Evolutionary conservation across 2,113 vertebrate genomes (phyloP), one percentile per base, ranked within the genome.

Genomic region (Pelvicachromis taeniatus): DNA sequence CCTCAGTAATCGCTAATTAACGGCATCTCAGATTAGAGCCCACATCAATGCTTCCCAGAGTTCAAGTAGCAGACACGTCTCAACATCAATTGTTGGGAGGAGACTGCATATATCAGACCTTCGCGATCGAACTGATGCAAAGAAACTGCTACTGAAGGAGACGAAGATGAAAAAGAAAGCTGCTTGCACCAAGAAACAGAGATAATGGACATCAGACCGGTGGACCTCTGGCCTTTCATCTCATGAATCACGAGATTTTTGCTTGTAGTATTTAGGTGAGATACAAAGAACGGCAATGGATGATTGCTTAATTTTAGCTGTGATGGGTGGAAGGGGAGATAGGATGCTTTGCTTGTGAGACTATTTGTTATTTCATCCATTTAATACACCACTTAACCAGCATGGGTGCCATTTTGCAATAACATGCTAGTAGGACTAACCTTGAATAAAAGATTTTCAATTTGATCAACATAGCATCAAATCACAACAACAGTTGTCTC

Each of bases 11-110:
- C 38, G 3, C 65, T 70, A 70, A 70, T 70, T 70, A 70, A 70
- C 65, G 26, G 38, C 65, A 70, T 45, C 65, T 70, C 65, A 70
- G 65, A 70, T 70, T 70, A 70, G 65, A 70, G 65, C 38, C 65
- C 38, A 70, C 65, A 45, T 70, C 65, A 70, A 26, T 70, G 65
- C 21, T 70, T 70, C 12, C 38, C 21, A 45, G 38, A 17, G 21
- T 70, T 70, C 65, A 70, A 70, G 38, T 70, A 70, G 65, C 65
- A 70, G 65, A 70, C 38, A 26, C 65, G 45, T 70, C 38, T 70
- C 38, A 26, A 70, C 65, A 70, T 45, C 65, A 70, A 26, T 45
- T 70, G 38, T 70, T 70, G 38, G 6, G 38, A 10, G 38, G 65
- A 26, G 65, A 26, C 38, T 6, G 38, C 21, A 17, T 45, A 70